Conservation (phyloP, 2,113 vertebrate species). For the Forbesichthys agassizii region DNA sequence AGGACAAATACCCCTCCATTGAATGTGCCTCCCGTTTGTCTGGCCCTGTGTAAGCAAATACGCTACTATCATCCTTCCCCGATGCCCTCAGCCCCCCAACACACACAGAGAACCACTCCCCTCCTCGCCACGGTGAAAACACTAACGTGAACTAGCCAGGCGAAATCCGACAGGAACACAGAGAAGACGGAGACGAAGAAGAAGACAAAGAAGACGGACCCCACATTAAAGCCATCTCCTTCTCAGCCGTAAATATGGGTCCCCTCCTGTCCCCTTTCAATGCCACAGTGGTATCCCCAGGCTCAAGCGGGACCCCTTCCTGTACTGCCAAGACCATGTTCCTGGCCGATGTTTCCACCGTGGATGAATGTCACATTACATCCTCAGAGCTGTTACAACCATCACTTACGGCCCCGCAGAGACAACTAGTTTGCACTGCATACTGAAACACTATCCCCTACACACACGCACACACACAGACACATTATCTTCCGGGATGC, state of each 20-base stretch:
- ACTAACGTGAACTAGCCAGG: conserved; percentile 29
- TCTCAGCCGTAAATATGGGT: no score
- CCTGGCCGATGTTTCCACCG: conserved; percentile 33
- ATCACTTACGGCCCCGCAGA: conserved; percentile 46
- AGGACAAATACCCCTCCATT: conserved; percentile 52
- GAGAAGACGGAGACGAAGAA: no score
- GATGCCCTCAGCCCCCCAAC: conserved; percentile 3
- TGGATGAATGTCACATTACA: conserved; percentile 61
- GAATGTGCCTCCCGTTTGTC: conserved; percentile 65
- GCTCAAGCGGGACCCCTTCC: not conserved
- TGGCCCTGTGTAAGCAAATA: conserved; percentile 62
- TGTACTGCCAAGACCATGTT: conserved; percentile 41
- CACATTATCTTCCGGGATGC: conserved; percentile 10
- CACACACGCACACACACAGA: conserved; percentile 5
- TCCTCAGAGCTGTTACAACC: conserved; percentile 64
- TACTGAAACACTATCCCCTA: conserved; percentile 26
- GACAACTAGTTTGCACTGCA: conserved; percentile 43
- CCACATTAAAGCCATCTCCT: no score
- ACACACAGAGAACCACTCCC: not conserved
- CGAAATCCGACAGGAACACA: conserved; percentile 20
- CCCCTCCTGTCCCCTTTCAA: no score
- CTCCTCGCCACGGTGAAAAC: conserved; percentile 15
- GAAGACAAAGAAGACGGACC: no score
- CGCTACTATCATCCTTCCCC: conserved; percentile 40
- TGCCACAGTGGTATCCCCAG: no score